These are phyloP conservation scores for Camptogramma bilineatum DNA, from an alignment of 2,888 invertebrate genomes.

Conservation along the genomic window DNA sequence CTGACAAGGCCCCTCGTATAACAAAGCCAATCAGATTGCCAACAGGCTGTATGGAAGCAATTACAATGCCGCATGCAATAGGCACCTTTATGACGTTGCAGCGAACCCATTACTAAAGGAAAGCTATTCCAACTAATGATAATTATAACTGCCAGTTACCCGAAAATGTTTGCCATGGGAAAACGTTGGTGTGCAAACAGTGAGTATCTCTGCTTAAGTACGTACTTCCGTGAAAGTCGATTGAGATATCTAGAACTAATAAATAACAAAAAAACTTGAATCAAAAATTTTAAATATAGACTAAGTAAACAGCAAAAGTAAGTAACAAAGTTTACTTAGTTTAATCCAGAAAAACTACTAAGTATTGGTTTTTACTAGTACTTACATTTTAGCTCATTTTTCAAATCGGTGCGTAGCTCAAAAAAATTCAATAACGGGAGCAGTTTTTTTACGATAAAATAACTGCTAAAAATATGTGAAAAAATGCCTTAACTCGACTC, in stretches of 20 bases:
- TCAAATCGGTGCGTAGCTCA: background rate
- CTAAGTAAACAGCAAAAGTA: no score
- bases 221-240: background rate
- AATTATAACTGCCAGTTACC: slow-evolving; percentile 3
- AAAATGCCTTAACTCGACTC: slow-evolving; percentile 9
- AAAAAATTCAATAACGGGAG: background rate
- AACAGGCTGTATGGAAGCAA: slow-evolving; percentile 15
- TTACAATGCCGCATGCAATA: slow-evolving; percentile 22
- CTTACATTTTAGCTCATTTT: no score
- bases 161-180: background rate
- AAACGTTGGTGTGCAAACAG: slow-evolving; percentile 1
- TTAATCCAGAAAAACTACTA: no score
- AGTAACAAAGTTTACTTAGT: no score
- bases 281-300: no score
- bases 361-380: no score
- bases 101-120: slow-evolving; percentile 7
- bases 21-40: slow-evolving; percentile 17
- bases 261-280: no score
- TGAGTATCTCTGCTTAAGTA: background rate
- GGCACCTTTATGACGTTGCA: slow-evolving; percentile 1
- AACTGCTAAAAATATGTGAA: slow-evolving; percentile 12
- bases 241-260: background rate
- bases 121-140: slow-evolving; percentile 9
- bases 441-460: slow-evolving; percentile 13
- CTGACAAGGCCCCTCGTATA: slow-evolving; percentile 11